Evolutionary conservation across 2,888 invertebrate genomes (phyloP).

Genomic region (Thyatira batis): DNA sequence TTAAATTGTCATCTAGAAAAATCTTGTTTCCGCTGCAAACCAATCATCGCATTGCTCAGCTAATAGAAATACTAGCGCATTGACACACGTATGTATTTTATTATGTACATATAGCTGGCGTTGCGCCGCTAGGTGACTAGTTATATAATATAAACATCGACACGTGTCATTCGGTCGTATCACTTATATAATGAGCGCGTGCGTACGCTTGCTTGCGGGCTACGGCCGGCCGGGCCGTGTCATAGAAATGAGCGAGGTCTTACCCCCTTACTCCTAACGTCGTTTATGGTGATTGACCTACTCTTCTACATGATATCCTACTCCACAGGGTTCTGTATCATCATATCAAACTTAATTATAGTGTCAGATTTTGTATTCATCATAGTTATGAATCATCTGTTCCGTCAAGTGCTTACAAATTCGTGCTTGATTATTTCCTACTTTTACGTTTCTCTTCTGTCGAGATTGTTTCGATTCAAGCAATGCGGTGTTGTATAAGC

Average conservation of each 20-base stretch:
- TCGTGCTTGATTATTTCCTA: background rate
- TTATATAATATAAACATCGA: constrained; percentile 66
- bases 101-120: constrained; percentile 17
- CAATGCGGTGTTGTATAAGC: constrained; percentile 37
- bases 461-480: background rate
- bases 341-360: too few species aligned
- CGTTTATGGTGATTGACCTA: constrained; percentile 10
- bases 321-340: background rate
- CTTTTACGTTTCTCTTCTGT: background rate
- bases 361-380: too few species aligned
- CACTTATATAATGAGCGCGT: constrained; percentile 47
- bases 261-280: constrained; percentile 21
- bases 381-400: background rate
- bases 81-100: constrained; percentile 20
- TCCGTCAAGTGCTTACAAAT: background rate
- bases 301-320: background rate
- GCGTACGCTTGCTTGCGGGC: constrained; percentile 33
- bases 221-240: constrained; percentile 15
- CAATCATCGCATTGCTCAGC: constrained; percentile 21
- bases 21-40: constrained; percentile 19
- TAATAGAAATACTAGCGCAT: constrained; percentile 30
- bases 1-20: constrained; percentile 14
- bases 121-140: constrained; percentile 36
- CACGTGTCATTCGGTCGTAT: constrained; percentile 52
- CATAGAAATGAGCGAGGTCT: constrained; percentile 26